Conservation (phyloP, 37 sponge, comb jelly and placozoan species). For the Hormiphora californensis region DNA sequence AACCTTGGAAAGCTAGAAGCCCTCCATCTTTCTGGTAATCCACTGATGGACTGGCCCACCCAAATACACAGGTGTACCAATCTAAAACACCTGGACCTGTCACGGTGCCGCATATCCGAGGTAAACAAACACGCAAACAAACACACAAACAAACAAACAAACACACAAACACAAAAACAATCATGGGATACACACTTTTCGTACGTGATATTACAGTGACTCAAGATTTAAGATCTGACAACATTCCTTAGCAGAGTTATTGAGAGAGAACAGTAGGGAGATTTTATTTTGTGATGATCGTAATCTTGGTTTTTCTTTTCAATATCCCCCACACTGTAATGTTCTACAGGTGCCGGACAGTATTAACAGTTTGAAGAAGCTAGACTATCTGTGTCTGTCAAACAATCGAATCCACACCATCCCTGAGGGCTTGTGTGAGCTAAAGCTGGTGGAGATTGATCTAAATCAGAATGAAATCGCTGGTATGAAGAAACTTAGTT, state of each 20-base stretch:
- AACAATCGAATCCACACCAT: neutral
- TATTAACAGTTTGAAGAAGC: slow-evolving; percentile 18
- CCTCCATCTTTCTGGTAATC: slow-evolving; percentile 3
- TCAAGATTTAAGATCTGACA: too few species aligned
- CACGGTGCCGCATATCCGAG: slow-evolving; percentile 7
- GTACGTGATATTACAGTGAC: too few species aligned
- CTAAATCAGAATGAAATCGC: neutral
- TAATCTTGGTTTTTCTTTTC: neutral
- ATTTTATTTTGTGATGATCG: too few species aligned
- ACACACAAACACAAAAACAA: too few species aligned
- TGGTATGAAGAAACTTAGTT: neutral
- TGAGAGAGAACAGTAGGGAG: too few species aligned
- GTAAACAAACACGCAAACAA: too few species aligned
- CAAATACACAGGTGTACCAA: neutral
- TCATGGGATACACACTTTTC: too few species aligned
- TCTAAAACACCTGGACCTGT: slow-evolving; percentile 26
- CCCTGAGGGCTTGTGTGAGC: slow-evolving; percentile 7
- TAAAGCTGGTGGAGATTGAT: slow-evolving; percentile 24
- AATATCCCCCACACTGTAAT: neutral
- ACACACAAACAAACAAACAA: too few species aligned
- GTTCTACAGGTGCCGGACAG: neutral
- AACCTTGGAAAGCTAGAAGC: slow-evolving; percentile 27
- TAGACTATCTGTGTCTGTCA: slow-evolving; percentile 18
- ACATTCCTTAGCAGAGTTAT: too few species aligned
- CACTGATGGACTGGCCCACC: slow-evolving; percentile 36